These are phyloP conservation scores for Pseudopodoces humilis DNA, from an alignment of 2,113 vertebrate species.

Conservation along the genomic window DNA sequence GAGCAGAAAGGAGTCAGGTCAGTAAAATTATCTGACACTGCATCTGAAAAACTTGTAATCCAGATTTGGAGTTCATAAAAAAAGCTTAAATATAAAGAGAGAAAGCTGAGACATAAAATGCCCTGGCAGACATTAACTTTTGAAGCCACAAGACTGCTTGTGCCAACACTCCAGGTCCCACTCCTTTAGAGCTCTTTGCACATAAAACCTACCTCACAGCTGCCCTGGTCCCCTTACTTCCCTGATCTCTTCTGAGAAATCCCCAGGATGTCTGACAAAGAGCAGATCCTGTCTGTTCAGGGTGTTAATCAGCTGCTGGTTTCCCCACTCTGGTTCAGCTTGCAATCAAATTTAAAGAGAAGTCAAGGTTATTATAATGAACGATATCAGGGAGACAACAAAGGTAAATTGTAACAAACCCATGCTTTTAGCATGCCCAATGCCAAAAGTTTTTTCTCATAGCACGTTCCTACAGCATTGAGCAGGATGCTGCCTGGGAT, in stretches of 20 bases:
- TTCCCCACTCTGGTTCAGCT: background rate
- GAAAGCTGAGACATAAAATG: background rate
- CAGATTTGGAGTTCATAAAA: background rate
- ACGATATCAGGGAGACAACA: fast-evolving
- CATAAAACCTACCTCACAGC: background rate
- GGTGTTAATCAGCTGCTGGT: background rate
- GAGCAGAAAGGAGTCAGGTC: background rate
- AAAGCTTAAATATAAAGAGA: background rate
- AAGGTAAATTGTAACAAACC: background rate
- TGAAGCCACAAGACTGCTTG: background rate
- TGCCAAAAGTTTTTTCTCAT: background rate
- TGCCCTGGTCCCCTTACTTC: background rate
- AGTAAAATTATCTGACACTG: background rate
- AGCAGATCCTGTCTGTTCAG: background rate
- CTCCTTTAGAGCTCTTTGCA: background rate
- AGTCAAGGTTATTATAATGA: background rate
- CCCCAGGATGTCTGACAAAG: background rate
- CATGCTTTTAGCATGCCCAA: background rate
- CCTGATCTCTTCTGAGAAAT: background rate
- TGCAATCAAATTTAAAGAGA: background rate
- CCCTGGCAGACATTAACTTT: background rate
- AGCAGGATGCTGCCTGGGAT: background rate
- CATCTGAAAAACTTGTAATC: background rate
- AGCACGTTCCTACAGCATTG: background rate
- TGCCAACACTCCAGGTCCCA: background rate